A percentile compares a stretch with the other conserved stretches of the same genome.
Conservation (phyloP, 2,797 vertebrate genomes). For the Tadarida brasiliensis region DNA sequence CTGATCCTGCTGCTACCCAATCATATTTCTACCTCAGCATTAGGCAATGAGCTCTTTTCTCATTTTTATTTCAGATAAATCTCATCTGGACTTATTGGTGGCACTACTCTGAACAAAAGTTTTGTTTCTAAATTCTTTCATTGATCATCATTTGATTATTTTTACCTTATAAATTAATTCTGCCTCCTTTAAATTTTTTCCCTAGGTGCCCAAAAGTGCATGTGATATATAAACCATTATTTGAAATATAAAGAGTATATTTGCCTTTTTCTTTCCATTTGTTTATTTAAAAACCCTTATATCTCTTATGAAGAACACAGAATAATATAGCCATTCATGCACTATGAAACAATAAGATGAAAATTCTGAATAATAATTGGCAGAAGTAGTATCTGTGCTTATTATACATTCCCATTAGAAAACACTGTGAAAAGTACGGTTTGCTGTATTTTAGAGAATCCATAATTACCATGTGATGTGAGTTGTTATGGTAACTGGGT, state of each 20-base stretch:
- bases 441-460: conserved; percentile 79
- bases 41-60: conserved; percentile 33
- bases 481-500: conserved; percentile 84
- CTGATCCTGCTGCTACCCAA: neutral
- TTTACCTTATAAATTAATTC: conserved; percentile 51
- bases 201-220: neutral
- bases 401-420: conserved; percentile 67
- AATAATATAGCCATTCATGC: conserved; percentile 17
- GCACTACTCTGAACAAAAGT: neutral
- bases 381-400: conserved; percentile 70
- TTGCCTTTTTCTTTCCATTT: conserved; percentile 52
- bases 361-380: conserved; percentile 69
- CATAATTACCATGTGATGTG: conserved; percentile 79
- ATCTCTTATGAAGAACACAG: conserved; percentile 35
- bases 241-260: conserved; percentile 50
- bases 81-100: neutral
- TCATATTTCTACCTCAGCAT: conserved; percentile 14
- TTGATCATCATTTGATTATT: conserved; percentile 36
- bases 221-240: neutral
- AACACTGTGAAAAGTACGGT: conserved; percentile 79
- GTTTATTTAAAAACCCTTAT: conserved; percentile 63
- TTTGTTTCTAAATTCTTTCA: neutral
- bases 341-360: conserved; percentile 61
- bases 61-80: neutral
- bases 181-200: conserved; percentile 19